Evolutionary conservation across 2,113 vertebrate species (phyloP).

Genomic region (Engraulis encrasicolus): DNA sequence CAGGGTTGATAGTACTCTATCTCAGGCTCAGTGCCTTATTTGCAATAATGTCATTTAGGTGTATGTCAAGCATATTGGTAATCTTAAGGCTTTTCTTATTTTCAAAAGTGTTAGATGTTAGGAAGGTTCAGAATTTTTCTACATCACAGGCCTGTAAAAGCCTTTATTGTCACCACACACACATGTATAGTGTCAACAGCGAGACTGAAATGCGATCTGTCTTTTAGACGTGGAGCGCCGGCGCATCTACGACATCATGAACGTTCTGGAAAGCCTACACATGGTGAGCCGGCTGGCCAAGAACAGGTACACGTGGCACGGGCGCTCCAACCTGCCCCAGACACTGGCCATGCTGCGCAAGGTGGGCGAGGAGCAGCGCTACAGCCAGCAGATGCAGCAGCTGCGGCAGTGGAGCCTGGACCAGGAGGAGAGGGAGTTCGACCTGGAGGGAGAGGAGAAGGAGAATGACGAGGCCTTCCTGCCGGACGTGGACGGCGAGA

Average conservation of each 20-base stretch:
- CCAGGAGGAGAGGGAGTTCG: slow-evolving; percentile 78
- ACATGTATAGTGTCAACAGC: too few species aligned
- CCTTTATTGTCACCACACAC: too few species aligned
- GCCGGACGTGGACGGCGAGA: slow-evolving; percentile 52
- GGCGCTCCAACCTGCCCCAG: slow-evolving; percentile 82
- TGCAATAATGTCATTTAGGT: too few species aligned
- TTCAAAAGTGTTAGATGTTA: too few species aligned
- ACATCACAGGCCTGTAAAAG: too few species aligned
- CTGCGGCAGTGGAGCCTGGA: slow-evolving; percentile 81
- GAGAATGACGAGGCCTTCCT: slow-evolving; percentile 68
- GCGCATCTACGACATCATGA: slow-evolving; percentile 97
- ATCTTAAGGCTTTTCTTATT: too few species aligned
- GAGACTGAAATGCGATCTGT: too few species aligned
- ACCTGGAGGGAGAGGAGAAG: slow-evolving; percentile 70
- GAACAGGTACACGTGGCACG: slow-evolving; percentile 93
- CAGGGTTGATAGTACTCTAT: too few species aligned
- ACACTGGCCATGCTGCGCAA: slow-evolving; percentile 85
- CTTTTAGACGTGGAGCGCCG: slow-evolving; percentile 87
- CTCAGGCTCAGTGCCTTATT: too few species aligned
- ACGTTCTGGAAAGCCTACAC: slow-evolving; percentile 94
- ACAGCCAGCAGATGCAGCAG: slow-evolving; percentile 86
- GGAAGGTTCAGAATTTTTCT: too few species aligned
- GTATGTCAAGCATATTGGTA: too few species aligned
- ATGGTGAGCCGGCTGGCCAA: slow-evolving; percentile 97
- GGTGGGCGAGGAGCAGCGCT: slow-evolving; percentile 85